Conservation (phyloP, 1,140 invertebrate species). For the Tetragonula clypearis region DNA sequence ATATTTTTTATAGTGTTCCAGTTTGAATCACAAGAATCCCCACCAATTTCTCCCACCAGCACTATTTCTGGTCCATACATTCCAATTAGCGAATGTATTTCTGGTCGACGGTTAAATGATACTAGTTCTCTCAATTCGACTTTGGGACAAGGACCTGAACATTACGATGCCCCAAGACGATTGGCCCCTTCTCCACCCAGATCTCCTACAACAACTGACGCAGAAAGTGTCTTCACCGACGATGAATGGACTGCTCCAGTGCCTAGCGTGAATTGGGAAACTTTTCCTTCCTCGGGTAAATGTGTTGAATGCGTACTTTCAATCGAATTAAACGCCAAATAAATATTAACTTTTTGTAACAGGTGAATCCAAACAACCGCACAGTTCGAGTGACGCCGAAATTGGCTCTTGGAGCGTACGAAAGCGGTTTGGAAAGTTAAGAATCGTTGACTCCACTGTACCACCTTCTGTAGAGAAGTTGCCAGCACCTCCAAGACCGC, state of each 20-base stretch:
- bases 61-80: constrained; percentile 89
- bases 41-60: constrained; percentile 83
- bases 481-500: constrained; percentile 87
- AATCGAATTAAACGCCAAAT: neutral
- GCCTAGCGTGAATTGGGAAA: constrained; percentile 83
- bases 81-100: constrained; percentile 94
- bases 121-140: constrained; percentile 76
- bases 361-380: constrained; percentile 79
- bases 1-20: constrained; percentile 73
- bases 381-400: constrained; percentile 83
- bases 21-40: constrained; percentile 82
- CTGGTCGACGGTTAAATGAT: constrained; percentile 86
- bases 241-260: constrained; percentile 73
- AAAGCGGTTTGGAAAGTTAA: constrained; percentile 83
- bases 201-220: constrained; percentile 79
- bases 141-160: constrained; percentile 74
- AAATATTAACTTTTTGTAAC: constrained; percentile 15
- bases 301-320: neutral
- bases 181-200: constrained; percentile 77
- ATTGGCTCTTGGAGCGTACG: constrained; percentile 83
- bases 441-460: constrained; percentile 76
- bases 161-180: constrained; percentile 79
- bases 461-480: constrained; percentile 68
- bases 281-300: constrained; percentile 78
- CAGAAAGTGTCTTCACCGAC: constrained; percentile 79